These are phyloP conservation scores for Trissoscelio sp. DNA, from an alignment of 2,888 invertebrate genomes.

Conservation along the genomic window DNA sequence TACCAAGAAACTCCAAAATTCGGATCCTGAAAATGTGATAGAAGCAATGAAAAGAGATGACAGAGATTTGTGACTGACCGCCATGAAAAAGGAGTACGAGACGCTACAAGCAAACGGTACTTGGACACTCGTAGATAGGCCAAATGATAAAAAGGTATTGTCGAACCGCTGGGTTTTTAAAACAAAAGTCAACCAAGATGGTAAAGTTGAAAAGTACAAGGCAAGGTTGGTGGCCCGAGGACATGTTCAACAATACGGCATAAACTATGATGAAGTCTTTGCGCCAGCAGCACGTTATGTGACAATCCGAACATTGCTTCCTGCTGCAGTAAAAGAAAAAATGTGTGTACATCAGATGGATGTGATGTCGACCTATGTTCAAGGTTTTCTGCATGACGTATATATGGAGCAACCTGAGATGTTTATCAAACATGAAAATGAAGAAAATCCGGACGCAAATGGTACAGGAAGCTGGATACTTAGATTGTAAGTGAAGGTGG, in stretches of 20 bases:
- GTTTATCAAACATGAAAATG: slow-evolving; percentile 38
- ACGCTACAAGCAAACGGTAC: slow-evolving; percentile 68
- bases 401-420: slow-evolving; percentile 61
- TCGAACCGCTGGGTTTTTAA: slow-evolving; percentile 14
- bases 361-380: slow-evolving; percentile 65
- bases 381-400: slow-evolving; percentile 51
- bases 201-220: neutral
- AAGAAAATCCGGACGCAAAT: slow-evolving; percentile 45
- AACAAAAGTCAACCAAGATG: neutral
- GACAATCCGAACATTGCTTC: slow-evolving; percentile 56
- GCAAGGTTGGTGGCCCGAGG: slow-evolving; percentile 6
- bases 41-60: no score
- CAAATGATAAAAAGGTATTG: slow-evolving; percentile 2
- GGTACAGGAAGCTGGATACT: slow-evolving; percentile 40
- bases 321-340: slow-evolving; percentile 69
- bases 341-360: slow-evolving; percentile 60
- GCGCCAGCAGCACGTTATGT: slow-evolving; percentile 23
- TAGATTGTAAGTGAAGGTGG: slow-evolving; percentile 23
- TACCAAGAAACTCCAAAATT: no score
- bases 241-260: slow-evolving; percentile 24
- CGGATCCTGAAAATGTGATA: no score
- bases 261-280: slow-evolving; percentile 58
- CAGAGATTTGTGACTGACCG: slow-evolving; percentile 61
- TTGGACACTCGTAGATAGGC: slow-evolving; percentile 58
- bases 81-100: slow-evolving; percentile 65